Base-by-base conservation (phyloP, 2,888 invertebrate species). In the Scelioninae gen. 2 region DNA sequence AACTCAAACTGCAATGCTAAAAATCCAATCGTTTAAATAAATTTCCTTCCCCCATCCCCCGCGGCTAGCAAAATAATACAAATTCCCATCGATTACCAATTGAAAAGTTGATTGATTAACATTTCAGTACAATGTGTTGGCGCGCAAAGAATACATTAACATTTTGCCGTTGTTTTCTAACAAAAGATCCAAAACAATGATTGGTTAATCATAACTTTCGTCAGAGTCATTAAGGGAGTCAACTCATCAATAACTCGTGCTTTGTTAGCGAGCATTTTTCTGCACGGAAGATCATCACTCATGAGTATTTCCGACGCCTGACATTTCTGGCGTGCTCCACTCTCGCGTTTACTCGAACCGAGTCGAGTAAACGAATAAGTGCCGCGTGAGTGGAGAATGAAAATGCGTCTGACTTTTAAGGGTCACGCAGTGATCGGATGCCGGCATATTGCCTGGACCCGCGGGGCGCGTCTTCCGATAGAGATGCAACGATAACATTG, bases 401-500 rank as follows among this genome's bases (percentile, higher is more conserved):
- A 63, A 63, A 52, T 28, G 16, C 11, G 57, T 39, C 45, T 55
- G 57, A 45, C 25, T n/a, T 37, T 68, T 53, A 53, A 76, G 68
- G 28, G 45, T 55, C 31, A 41, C 9, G 46, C 52, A 45, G 63
- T 75, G 73, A 75, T 74, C 73, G 67, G 57, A 52, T n/a, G 67
- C 37, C 60, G 58, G 48, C 52, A 28, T 43, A 46, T 37, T 43
- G 37, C 45, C 73, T 55, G 37, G 31, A 72, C 65, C 71, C 73
- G 65, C 60, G 61, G 69, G 76, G 58, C 74, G 58, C 75, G 75
- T 65, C 35, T 58, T 61, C 75, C 79, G 81, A 82, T 83, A 76
- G 77, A 76, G 67, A 71, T 69, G 65, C 55, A 10, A 57, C 73
- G 83, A 83, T 83, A 83, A 79, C 81, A 83, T 83, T 83, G 83